Percentiles rank a stretch among this genome's conserved stretches.
phyloP scores from a whole-genome alignment of 2,113 vertebrate genomes.

The Procavia capensis region DNA sequence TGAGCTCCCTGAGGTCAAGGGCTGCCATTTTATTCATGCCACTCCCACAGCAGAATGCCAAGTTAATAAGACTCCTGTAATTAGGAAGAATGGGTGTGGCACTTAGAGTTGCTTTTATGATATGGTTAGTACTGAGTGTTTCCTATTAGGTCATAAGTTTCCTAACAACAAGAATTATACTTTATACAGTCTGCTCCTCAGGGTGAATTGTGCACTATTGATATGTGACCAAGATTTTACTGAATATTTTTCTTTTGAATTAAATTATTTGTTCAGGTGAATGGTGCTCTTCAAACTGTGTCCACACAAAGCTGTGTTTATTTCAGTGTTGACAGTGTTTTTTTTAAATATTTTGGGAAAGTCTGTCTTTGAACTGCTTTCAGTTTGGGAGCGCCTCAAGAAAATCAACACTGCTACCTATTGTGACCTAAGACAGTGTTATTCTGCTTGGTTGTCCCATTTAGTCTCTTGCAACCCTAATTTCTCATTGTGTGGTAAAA shows the following conservation, averaged over 20 bases:
- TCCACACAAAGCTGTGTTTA: slow-evolving; percentile 18
- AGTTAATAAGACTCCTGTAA: background rate
- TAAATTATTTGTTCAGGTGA: background rate
- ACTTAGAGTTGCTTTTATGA: background rate
- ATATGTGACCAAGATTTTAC: background rate
- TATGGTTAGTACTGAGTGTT: background rate
- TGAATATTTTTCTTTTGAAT: slow-evolving; percentile 13
- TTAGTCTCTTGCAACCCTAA: background rate
- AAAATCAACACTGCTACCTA: background rate
- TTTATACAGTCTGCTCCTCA: background rate
- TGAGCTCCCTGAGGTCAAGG: background rate
- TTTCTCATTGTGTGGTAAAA: background rate
- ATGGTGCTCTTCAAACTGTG: background rate
- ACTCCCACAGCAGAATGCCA: background rate
- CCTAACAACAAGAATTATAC: background rate
- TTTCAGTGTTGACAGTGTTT: background rate
- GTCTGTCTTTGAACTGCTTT: background rate
- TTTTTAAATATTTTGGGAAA: background rate
- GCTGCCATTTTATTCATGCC: background rate
- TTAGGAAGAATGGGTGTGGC: background rate
- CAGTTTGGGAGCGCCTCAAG: background rate
- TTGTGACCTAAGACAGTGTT: background rate
- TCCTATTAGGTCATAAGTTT: background rate
- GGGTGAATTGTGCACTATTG: background rate
- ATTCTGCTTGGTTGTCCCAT: background rate